phyloP scores from a whole-genome alignment of 2,113 vertebrate genomes.

The Equus quagga region DNA sequence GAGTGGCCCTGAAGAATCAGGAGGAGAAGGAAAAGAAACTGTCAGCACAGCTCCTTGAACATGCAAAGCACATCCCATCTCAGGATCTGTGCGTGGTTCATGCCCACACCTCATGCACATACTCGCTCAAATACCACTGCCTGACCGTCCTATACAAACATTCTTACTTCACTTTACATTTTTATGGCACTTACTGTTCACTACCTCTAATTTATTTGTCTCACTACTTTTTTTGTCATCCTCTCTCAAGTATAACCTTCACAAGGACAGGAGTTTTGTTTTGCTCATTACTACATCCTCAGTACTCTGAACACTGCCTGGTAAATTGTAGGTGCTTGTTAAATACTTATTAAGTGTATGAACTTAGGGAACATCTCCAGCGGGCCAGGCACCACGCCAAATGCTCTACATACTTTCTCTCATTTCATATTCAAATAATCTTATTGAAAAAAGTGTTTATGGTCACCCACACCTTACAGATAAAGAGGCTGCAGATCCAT shows the following conservation, averaged over 20 bases:
- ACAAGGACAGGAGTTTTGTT: background rate
- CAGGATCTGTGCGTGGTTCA: too few relatives aligned
- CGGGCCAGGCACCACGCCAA: too few relatives aligned
- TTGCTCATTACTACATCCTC: background rate
- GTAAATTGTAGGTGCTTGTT: background rate
- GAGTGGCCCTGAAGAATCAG: background rate
- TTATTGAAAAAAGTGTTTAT: background rate
- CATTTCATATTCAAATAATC: background rate
- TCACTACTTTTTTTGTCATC: background rate
- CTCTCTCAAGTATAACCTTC: background rate
- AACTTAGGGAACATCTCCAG: background rate
- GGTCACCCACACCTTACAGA: background rate
- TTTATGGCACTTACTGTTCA: background rate
- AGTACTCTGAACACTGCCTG: background rate
- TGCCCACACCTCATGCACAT: background rate
- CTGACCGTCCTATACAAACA: background rate
- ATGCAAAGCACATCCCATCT: too few relatives aligned
- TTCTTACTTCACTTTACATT: background rate
- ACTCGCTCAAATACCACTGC: background rate
- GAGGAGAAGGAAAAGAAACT: background rate
- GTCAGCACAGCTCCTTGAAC: background rate
- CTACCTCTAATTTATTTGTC: background rate
- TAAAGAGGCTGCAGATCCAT: background rate
- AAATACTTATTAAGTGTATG: background rate
- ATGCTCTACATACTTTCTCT: background rate